These are phyloP conservation scores for Ctenicera cuprea DNA, from an alignment of 2,888 invertebrate species.

Conservation along the genomic window DNA sequence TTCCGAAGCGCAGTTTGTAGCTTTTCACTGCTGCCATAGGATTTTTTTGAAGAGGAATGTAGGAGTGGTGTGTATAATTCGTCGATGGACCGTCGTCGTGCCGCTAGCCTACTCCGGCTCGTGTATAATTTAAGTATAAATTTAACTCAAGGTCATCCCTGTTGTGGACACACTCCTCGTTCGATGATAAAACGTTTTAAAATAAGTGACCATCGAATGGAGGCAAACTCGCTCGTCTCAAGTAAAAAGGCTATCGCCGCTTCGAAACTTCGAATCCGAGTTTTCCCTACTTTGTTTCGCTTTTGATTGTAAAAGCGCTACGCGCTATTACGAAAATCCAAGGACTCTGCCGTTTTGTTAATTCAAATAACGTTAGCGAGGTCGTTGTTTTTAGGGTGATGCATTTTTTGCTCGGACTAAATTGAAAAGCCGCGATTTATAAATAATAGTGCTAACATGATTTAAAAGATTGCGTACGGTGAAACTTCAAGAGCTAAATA, in stretches of 20 bases:
- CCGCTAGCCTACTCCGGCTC: constrained; percentile 53
- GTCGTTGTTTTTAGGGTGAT: constrained; percentile 8
- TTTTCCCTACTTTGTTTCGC: constrained; percentile 26
- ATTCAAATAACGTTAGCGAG: constrained; percentile 5
- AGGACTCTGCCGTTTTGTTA: constrained; percentile 9
- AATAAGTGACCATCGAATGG: constrained; percentile 45
- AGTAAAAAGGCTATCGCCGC: not conserved
- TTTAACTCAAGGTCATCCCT: constrained; percentile 63
- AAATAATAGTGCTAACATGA: constrained; percentile 29
- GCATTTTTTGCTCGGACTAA: not conserved
- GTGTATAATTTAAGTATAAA: constrained; percentile 63
- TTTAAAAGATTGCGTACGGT: constrained; percentile 43
- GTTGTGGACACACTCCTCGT: constrained; percentile 59
- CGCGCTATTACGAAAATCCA: not conserved
- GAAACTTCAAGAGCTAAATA: constrained; percentile 52
- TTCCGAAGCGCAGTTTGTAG: constrained; percentile 12
- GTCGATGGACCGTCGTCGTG: constrained; percentile 57
- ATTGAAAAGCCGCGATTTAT: constrained; percentile 21
- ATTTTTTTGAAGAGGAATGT: constrained; percentile 53
- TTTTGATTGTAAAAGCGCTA: constrained; percentile 8
- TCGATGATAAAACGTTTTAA: constrained; percentile 53
- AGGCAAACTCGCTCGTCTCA: constrained; percentile 27
- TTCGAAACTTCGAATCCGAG: constrained; percentile 24
- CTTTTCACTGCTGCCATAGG: constrained; percentile 20
- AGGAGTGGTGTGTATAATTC: constrained; percentile 55